phyloP scores from a whole-genome alignment of 2,113 vertebrate species.

The Zosterops borbonicus region DNA sequence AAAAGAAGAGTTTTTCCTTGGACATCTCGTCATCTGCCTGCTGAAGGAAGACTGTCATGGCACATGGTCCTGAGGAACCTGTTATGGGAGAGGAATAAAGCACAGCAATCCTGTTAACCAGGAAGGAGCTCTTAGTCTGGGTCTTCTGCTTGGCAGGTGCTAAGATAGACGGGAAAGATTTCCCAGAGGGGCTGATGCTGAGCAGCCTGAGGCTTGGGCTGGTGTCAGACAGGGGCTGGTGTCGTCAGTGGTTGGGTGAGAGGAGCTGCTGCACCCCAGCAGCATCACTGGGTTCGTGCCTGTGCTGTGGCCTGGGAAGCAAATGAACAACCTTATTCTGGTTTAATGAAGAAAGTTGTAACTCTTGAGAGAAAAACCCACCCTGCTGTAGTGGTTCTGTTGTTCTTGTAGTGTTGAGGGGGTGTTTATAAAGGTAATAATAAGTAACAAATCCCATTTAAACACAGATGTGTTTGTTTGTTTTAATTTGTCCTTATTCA shows the following conservation, averaged over 20 bases:
- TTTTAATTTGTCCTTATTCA: neutral
- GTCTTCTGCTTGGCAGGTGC: neutral
- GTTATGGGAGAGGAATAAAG: neutral
- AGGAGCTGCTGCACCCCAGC: neutral
- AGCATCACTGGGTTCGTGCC: neutral
- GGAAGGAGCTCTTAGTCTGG: neutral
- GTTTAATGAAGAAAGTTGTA: neutral
- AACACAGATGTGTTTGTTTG: neutral
- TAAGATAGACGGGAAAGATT: neutral
- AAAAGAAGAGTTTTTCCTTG: neutral
- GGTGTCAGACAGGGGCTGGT: neutral
- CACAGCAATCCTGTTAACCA: neutral
- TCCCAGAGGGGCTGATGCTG: neutral
- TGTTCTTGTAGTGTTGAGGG: constrained; percentile 1
- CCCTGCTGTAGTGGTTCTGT: neutral
- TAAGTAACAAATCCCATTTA: neutral
- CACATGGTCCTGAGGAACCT: neutral
- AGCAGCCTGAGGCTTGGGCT: neutral
- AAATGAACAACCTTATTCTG: neutral
- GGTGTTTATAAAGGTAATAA: neutral
- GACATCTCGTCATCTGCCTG: neutral
- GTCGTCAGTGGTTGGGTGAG: neutral
- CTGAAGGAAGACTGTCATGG: neutral
- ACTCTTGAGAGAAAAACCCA: neutral
- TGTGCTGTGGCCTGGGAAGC: rapidly evolving